Conservation (phyloP, 2,888 invertebrate species). For the Synanthedon myopaeformis region DNA sequence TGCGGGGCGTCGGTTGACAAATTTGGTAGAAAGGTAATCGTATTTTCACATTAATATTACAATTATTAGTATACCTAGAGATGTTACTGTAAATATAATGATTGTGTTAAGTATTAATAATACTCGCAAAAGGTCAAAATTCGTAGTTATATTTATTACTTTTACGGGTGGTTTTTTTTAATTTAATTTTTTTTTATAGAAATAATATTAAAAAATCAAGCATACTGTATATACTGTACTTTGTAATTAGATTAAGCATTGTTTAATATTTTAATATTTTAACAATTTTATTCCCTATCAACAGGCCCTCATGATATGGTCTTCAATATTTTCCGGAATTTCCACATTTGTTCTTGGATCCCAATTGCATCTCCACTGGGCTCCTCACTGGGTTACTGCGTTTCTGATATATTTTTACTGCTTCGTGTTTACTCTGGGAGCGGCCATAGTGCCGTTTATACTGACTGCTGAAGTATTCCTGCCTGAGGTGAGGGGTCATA, state of each 20-base stretch:
- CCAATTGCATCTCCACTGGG: constrained; percentile 32
- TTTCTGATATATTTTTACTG: constrained; percentile 32
- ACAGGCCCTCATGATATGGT: constrained; percentile 26
- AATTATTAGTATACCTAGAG: not conserved
- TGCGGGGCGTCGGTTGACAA: constrained; percentile 13
- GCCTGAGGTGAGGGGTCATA: constrained; percentile 31
- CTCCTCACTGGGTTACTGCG: constrained; percentile 33
- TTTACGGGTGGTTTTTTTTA: too few species aligned
- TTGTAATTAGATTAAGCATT: too few species aligned
- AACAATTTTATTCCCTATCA: not conserved
- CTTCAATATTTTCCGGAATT: constrained; percentile 22
- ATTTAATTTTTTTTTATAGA: too few species aligned
- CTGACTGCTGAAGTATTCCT: constrained; percentile 49
- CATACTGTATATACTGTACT: too few species aligned
- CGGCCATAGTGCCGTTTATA: constrained; percentile 45
- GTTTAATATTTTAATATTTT: too few species aligned
- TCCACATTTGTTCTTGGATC: constrained; percentile 27
- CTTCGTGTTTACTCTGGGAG: constrained; percentile 42
- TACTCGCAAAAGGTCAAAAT: not conserved
- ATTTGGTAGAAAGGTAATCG: constrained; percentile 13
- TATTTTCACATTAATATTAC: not conserved
- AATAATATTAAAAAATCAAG: too few species aligned
- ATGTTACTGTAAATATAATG: not conserved
- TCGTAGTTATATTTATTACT: too few species aligned
- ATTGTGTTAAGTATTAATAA: not conserved